Percentiles rank a stretch among this genome's conserved stretches.
phyloP scores from a whole-genome alignment of 2,113 vertebrate species.

The Archilochus colubris region DNA sequence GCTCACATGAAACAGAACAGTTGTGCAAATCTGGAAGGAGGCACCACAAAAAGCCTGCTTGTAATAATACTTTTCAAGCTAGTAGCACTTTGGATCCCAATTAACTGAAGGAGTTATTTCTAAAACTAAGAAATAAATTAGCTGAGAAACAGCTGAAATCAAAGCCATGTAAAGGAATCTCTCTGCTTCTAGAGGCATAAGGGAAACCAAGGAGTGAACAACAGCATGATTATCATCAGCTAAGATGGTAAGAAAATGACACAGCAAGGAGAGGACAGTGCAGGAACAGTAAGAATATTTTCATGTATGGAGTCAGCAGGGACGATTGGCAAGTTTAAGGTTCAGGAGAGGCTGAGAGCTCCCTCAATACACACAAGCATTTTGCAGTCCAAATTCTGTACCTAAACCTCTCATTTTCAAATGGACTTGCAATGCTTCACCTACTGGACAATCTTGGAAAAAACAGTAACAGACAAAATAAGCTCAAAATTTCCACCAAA shows the following conservation, averaged over 20 bases:
- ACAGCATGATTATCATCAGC: neutral
- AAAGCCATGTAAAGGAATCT: neutral
- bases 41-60: neutral
- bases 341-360: neutral
- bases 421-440: neutral
- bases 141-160: neutral
- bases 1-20: neutral
- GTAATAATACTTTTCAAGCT: neutral
- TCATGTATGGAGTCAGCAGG: neutral
- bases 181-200: neutral
- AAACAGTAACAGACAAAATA: neutral
- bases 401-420: neutral
- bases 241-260: neutral
- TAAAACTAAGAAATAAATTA: neutral
- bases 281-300: neutral
- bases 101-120: neutral
- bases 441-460: accelerated
- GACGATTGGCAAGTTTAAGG: neutral
- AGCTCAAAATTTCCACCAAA: neutral
- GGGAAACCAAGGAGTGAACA: neutral
- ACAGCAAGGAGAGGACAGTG: neutral
- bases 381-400: neutral
- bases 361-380: neutral
- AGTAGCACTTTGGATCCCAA: neutral
- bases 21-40: neutral